These are phyloP conservation scores for Euclidia mi DNA, from an alignment of 2,888 invertebrate genomes.

Conservation along the genomic window DNA sequence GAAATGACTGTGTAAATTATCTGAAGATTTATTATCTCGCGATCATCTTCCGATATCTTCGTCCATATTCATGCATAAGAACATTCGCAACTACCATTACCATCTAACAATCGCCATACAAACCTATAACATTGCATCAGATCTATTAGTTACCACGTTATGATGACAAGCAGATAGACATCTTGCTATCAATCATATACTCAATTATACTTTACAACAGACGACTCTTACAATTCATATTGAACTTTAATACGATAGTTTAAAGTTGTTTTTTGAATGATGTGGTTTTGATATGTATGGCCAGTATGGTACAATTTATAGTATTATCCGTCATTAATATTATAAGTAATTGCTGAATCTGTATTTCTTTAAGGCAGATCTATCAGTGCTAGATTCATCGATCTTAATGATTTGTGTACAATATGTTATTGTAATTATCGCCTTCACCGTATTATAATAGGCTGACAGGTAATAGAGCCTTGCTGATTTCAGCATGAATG, in stretches of 20 bases:
- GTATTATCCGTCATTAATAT: constrained; percentile 38
- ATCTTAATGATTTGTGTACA: too few relatives aligned
- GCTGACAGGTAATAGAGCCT: too few relatives aligned
- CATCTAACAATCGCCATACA: neutral
- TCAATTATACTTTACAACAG: constrained; percentile 7
- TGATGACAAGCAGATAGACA: constrained; percentile 6
- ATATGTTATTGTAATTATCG: too few relatives aligned
- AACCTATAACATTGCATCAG: neutral
- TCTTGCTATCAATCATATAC: constrained; percentile 8
- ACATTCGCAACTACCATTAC: constrained; percentile 6
- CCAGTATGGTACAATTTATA: constrained; percentile 22
- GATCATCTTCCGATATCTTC: too few relatives aligned
- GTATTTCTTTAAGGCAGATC: neutral
- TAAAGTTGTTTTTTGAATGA: constrained; percentile 10
- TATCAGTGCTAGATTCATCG: too few relatives aligned
- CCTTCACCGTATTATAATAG: too few relatives aligned
- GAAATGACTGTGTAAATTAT: too few relatives aligned
- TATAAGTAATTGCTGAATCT: constrained; percentile 32
- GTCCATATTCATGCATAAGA: neutral
- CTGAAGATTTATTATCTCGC: too few relatives aligned
- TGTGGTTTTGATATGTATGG: constrained; percentile 1
- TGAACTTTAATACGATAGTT: neutral
- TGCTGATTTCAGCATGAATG: too few relatives aligned
- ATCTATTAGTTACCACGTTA: constrained; percentile 16
- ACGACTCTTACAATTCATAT: neutral